A percentile compares a stretch with the other conserved stretches of the same genome.
Evolutionary conservation across 2,113 vertebrate genomes (phyloP).

Genomic region (Oophaga pumilio): DNA sequence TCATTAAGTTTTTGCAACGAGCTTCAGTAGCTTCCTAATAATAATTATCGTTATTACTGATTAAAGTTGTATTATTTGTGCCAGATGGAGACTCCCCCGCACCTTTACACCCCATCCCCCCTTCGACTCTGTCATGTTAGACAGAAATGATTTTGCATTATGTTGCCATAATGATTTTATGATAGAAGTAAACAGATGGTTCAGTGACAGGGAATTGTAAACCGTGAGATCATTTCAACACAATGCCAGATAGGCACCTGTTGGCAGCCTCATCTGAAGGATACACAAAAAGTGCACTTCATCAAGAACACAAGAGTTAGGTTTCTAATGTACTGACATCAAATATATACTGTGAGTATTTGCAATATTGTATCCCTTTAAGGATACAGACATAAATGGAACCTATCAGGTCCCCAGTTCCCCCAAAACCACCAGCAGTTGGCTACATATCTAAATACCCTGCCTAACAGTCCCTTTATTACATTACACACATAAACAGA

Average conservation of each 20-base stretch:
- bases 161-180: conserved; percentile 69
- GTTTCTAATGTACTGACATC: background rate
- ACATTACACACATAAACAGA: no score
- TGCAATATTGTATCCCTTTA: no score
- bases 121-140: conserved; percentile 62
- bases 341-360: background rate
- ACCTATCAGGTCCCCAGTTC: no score
- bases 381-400: no score
- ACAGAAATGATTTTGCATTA: conserved; percentile 70
- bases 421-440: no score
- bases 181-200: conserved; percentile 77
- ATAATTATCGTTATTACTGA: conserved; percentile 77
- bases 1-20: conserved; percentile 67
- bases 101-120: conserved; percentile 22
- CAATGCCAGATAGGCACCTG: conserved; percentile 16
- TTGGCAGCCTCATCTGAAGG: background rate
- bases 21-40: conserved; percentile 73
- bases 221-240: conserved; percentile 65
- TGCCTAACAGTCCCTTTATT: no score
- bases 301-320: background rate
- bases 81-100: conserved; percentile 71
- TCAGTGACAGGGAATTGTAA: conserved; percentile 70
- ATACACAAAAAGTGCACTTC: background rate
- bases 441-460: no score
- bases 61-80: conserved; percentile 76